Evolutionary conservation across 1,140 invertebrate species (phyloP).

Genomic region (Drosophila melanica): DNA sequence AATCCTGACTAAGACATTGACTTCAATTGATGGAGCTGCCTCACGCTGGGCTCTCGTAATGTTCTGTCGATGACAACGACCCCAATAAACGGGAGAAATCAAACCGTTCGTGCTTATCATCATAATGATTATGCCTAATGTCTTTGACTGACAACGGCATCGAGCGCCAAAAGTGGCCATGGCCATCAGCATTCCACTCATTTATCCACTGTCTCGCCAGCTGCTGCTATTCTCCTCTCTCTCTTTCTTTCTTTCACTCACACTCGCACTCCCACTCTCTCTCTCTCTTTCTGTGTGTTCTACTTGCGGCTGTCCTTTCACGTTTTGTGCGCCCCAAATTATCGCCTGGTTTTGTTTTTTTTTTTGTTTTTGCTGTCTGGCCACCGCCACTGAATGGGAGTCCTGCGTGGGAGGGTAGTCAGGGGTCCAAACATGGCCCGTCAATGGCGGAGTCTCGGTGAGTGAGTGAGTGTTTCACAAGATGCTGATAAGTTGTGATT

Average conservation of each 20-base stretch:
- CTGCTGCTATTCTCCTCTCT: background rate
- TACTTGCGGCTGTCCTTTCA: conserved; percentile 10
- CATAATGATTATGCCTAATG: conserved; percentile 80
- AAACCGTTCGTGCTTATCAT: conserved; percentile 81
- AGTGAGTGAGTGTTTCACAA: too few species aligned
- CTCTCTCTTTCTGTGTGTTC: conserved; percentile 20
- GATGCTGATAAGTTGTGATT: conserved; percentile 74
- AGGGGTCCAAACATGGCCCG: conserved; percentile 51
- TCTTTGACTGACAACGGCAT: conserved; percentile 32
- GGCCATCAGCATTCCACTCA: conserved; percentile 31
- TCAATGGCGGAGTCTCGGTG: conserved; percentile 65
- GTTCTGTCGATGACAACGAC: conserved; percentile 68
- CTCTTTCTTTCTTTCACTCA: background rate
- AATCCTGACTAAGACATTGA: conserved; percentile 12
- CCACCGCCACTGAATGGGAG: conserved; percentile 12
- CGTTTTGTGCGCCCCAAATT: conserved; percentile 67
- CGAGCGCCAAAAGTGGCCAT: conserved; percentile 26
- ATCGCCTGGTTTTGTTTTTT: too few species aligned
- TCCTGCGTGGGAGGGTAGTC: background rate
- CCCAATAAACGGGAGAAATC: conserved; percentile 70
- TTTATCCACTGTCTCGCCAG: conserved; percentile 16
- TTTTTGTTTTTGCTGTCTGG: conserved; percentile 50
- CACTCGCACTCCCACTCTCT: background rate
- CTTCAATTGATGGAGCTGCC: background rate
- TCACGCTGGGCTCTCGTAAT: conserved; percentile 29